Base-by-base conservation (phyloP, 2,113 vertebrate genomes). In the Cinclus mexicanus region DNA sequence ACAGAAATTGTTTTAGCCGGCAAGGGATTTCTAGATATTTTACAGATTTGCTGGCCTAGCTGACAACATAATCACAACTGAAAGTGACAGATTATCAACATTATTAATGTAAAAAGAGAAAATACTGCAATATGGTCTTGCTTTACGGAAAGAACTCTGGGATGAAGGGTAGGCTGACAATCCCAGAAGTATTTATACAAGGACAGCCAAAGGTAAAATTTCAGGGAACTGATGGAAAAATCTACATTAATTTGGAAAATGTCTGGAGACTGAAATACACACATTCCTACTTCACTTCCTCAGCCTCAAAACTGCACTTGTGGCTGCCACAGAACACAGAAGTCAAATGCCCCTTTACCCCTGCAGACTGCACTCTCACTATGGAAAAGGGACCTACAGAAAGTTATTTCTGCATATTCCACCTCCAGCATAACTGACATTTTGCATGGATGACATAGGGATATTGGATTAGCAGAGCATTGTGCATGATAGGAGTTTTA, bases 61-160 rank as follows among this genome's bases (percentile, higher is more conserved):
- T 98, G 98, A 98, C 98, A 98, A 95, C 94, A 97, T 98, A 98
- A 98, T 98, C 92, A 94, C 97, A 97, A 92, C 95, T 96, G 96
- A 95, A 95, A 98, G 90, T 97, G 97, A 98, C 97, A 97, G 94
- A 97, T 98, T 97, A 97, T 97, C 97, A 97, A 96, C 95, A 94
- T 95, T 97, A 96, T 96, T 96, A 97, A 93, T 96, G 74, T 94
- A 96, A 95, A 97, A 97, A 93, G 95, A 96, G 91, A 97, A 96
- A 98, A 92, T 41, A 85, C 83, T 93, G 87, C 44, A 90, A 94
- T 94, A 85, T 41, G 74, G 80, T 82, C 84, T 96, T 94, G 95
- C 76, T 94, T 97, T 97, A 97, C 90, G 86, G 91, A 87, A 96
- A 91, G 81, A 75, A 52, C 84, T 75, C 89, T 57, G 83, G 26